Base-by-base conservation (phyloP, 2,113 vertebrate species). In the Gopherus flavomarginatus region DNA sequence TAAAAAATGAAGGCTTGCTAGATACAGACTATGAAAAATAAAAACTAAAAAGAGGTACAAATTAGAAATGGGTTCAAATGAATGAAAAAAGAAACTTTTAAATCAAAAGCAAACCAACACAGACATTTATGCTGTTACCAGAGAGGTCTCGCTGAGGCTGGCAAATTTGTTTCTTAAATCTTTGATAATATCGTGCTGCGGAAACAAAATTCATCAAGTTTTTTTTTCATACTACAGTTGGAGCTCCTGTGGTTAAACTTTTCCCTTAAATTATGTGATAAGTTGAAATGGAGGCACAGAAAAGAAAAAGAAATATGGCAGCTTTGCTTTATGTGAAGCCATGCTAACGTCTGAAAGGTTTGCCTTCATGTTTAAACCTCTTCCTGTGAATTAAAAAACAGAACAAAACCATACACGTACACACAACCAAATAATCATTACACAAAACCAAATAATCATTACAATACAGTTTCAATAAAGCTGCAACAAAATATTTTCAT, bases 361-460 rank as follows among this genome's bases (percentile, higher is more conserved):
- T 98, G 98, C 98, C 98, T 98, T 98, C 98, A 98, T 98, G 98
- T 98, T 98, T 98, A 98, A 98, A 98, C 98, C 98, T 98, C 98
- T 98, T 98, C 98, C 98, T 97, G 94, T 83, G 78, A 97, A 86
- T 96, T 95, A 83, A 96, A 96, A 96, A 97, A 97, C 94, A 97
- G 97, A 96, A 97, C 95, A 96, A 93, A 98, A 96, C 94, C 97
- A 98, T 97, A 49, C 50, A 62, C 14, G 29, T 42, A 81, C 95
- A 93, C 94, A 94, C 93, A 0, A 57, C 90, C 52, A 93, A 75
- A 95, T 35, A 31, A 94, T 19, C 54, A 90, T 90, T 92, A 97
- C 96, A 97, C 96, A 94, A 81, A 95, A 96, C 84, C 93, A 94
- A 92, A 97, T 91, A 93, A 96, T 89, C 57, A 90, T 91, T 92